phyloP scores from a whole-genome alignment of 2,113 vertebrate genomes.

The Plecotus auritus region DNA sequence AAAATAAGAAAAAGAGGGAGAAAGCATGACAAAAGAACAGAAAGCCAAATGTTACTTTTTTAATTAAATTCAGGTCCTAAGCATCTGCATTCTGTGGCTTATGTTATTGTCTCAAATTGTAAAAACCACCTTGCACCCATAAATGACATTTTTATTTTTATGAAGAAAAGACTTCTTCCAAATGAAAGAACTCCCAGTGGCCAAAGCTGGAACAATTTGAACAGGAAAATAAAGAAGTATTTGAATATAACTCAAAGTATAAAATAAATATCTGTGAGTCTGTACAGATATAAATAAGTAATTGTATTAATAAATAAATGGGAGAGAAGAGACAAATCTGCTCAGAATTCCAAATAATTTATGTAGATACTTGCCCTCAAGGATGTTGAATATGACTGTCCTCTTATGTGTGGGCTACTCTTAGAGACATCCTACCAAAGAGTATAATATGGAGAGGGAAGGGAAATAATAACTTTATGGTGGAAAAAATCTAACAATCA shows the following conservation, averaged over 20 bases:
- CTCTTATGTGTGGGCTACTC: not conserved
- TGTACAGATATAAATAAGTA: not conserved
- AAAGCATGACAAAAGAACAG: not conserved
- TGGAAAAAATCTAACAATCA: not conserved
- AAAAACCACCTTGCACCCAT: not conserved
- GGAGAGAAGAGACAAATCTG: not conserved
- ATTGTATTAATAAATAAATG: not conserved
- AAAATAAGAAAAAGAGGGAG: not conserved
- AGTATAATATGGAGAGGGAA: not conserved
- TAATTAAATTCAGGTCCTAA: not conserved
- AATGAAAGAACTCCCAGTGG: not conserved
- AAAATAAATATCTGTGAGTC: not conserved
- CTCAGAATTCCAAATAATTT: not conserved
- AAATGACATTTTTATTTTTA: not conserved
- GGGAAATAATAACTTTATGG: not conserved
- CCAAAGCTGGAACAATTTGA: not conserved
- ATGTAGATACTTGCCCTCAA: not conserved
- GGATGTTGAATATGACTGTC: not conserved
- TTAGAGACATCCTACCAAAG: not conserved
- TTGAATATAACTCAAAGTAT: not conserved
- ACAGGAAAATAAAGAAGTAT: not conserved
- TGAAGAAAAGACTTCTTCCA: not conserved
- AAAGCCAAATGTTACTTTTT: not conserved
- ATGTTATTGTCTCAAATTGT: not conserved
- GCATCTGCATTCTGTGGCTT: not conserved